phyloP scores from a whole-genome alignment of 2,888 invertebrate species.

The Pterobdella sp. region DNA sequence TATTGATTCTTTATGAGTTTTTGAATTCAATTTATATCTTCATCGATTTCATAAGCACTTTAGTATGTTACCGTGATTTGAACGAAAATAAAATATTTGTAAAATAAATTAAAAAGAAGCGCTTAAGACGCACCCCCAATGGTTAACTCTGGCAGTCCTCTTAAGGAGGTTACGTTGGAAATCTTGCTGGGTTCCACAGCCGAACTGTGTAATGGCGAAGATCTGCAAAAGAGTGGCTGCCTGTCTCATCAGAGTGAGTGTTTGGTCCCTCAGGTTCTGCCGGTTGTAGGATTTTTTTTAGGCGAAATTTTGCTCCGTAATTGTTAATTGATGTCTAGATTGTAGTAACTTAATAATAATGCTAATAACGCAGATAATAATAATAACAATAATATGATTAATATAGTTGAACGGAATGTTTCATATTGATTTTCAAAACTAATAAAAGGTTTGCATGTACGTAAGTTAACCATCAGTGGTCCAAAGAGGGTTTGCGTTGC shows the following conservation, averaged over 20 bases:
- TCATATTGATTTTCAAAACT: neutral
- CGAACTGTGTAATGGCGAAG: conserved; percentile 73
- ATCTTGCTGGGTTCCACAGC: conserved; percentile 60
- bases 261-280: conserved; percentile 40
- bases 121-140: conserved; percentile 77
- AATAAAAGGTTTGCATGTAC: no score
- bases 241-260: conserved; percentile 64
- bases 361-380: neutral
- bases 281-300: no score
- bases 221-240: conserved; percentile 82
- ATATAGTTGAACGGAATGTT: neutral
- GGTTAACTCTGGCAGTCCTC: conserved; percentile 73
- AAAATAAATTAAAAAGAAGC: neutral
- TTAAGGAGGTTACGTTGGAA: conserved; percentile 70
- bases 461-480: no score
- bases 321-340: no score
- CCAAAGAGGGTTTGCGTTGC: no score
- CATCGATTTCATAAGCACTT: neutral
- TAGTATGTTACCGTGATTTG: neutral
- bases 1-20: no score
- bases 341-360: no score
- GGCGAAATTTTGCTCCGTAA: no score
- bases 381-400: neutral
- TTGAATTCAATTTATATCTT: neutral
- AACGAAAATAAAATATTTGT: neutral